phyloP scores from a whole-genome alignment of 53 echinoderm and acorn worm species.

The Henricia sp. region DNA sequence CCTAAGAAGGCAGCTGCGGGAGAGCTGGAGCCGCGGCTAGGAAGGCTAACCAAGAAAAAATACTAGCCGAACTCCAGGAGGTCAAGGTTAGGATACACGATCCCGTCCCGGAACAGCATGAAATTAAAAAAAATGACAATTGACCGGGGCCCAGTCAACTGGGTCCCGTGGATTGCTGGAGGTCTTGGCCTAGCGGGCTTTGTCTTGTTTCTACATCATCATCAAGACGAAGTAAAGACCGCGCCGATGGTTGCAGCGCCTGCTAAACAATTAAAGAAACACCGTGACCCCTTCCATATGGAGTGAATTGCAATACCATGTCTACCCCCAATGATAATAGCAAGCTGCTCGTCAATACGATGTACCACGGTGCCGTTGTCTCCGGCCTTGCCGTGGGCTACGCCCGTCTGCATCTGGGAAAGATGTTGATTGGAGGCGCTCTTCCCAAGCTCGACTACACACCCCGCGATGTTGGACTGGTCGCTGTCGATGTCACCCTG shows the following conservation, averaged over 20 bases:
- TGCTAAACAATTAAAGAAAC: neutral
- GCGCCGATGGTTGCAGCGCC: neutral
- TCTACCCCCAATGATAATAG: no score
- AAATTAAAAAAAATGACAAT: no score
- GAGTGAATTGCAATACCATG: no score
- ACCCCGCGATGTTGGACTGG: neutral
- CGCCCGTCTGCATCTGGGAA: neutral
- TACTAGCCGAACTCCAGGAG: neutral
- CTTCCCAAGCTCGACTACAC: neutral
- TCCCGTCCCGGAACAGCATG: no score
- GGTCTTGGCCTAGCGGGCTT: neutral
- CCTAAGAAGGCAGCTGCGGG: constrained; percentile 2
- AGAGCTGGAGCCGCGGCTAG: neutral
- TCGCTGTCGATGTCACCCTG: neutral
- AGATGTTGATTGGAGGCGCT: neutral
- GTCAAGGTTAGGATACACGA: neutral
- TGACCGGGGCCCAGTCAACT: no score
- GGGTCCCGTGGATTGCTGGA: neutral
- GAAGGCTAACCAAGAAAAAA: neutral
- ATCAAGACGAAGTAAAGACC: neutral
- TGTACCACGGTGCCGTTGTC: no score
- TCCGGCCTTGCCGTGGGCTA: no score
- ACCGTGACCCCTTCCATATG: no score
- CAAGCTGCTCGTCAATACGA: no score
- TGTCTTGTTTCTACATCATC: neutral